These are phyloP conservation scores for Drosophila ustulata DNA, from an alignment of 2,888 invertebrate genomes.

Conservation along the genomic window DNA sequence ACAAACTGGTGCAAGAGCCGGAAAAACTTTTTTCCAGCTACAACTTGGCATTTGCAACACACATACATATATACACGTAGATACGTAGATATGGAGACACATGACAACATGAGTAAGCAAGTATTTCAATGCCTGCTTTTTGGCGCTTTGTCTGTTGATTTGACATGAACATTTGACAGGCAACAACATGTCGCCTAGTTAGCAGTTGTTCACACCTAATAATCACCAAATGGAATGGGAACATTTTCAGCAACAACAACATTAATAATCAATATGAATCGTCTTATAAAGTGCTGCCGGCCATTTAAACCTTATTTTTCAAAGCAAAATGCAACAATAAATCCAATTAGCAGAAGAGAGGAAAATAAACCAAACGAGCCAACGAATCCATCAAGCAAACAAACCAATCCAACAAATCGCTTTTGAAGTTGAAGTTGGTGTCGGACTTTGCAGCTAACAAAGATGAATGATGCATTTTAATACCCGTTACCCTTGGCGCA, in stretches of 20 bases:
- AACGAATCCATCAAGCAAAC: constrained; percentile 14
- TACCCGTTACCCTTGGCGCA: no score
- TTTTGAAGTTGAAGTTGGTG: constrained; percentile 5
- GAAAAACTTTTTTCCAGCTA: constrained; percentile 40
- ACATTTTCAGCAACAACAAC: constrained; percentile 17
- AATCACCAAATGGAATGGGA: constrained; percentile 48
- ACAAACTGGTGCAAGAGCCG: not conserved
- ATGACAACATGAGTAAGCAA: constrained; percentile 28
- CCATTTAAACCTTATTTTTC: constrained; percentile 18
- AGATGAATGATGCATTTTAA: constrained; percentile 68
- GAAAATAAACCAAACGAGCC: constrained; percentile 1
- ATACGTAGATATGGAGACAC: constrained; percentile 1
- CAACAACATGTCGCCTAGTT: constrained; percentile 46
- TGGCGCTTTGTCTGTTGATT: constrained; percentile 38
- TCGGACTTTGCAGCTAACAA: constrained; percentile 21
- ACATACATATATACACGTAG: constrained; percentile 12
- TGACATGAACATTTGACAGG: constrained; percentile 53
- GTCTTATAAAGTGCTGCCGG: not conserved
- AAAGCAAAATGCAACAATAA: constrained; percentile 32
- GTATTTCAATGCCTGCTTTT: constrained; percentile 42
- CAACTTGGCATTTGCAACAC: constrained; percentile 36
- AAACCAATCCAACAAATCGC: constrained; percentile 36
- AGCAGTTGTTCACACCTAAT: constrained; percentile 43
- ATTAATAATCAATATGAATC: constrained; percentile 36
- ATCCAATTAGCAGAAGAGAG: constrained; percentile 39